Percentiles rank a stretch among this genome's conserved stretches.
phyloP scores from a whole-genome alignment of 2,888 invertebrate species.

The Sesia bembeciformis region DNA sequence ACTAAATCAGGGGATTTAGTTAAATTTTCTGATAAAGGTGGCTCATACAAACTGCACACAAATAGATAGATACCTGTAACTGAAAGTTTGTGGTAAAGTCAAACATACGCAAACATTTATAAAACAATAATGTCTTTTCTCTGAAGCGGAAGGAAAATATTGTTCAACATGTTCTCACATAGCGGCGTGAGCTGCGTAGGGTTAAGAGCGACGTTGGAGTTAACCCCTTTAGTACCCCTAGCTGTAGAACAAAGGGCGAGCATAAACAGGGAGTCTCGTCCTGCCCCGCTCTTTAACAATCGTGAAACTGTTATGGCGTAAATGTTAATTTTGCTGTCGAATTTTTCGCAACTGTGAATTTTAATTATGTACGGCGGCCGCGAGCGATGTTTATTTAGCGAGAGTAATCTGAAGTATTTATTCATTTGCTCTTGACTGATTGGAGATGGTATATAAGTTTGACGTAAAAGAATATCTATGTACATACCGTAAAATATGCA shows the following conservation, averaged over 20 bases:
- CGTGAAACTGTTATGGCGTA: conserved; percentile 27
- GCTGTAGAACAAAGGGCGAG: conserved; percentile 36
- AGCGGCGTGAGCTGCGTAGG: conserved; percentile 20
- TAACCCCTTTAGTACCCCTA: conserved; percentile 45
- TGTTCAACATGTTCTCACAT: conserved; percentile 32
- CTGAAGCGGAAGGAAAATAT: conserved; percentile 22
- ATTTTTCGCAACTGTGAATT: conserved; percentile 14
- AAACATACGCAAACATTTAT: background rate
- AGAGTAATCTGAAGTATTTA: no score
- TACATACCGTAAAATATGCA: no score
- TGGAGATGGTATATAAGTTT: no score
- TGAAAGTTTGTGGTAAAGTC: no score
- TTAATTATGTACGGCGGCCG: no score
- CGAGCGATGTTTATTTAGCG: no score
- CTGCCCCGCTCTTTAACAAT: conserved; percentile 14
- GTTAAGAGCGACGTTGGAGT: conserved; percentile 44
- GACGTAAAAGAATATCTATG: no score
- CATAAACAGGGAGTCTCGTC: conserved; percentile 25
- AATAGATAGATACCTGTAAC: no score
- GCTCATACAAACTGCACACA: no score
- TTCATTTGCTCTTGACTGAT: no score
- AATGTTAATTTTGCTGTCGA: conserved; percentile 35
- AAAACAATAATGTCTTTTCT: conserved; percentile 19
- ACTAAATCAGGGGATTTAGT: no score
- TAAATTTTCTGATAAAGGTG: no score